phyloP scores from a whole-genome alignment of 1,140 invertebrate species.

The Cataglyphis hispanica region DNA sequence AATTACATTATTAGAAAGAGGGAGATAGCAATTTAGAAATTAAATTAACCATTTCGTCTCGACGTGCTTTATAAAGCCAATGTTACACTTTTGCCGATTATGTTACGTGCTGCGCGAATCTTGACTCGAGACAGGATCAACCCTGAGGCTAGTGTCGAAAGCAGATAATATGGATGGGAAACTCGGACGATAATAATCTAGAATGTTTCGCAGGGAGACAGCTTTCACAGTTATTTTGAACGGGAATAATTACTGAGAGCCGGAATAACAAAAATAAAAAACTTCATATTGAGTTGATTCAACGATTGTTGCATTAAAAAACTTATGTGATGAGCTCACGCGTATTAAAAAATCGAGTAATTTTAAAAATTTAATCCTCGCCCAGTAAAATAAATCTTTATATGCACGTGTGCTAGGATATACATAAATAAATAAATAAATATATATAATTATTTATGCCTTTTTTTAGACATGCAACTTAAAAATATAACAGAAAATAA shows the following conservation, averaged over 20 bases:
- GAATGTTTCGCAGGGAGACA: not conserved
- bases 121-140: slow-evolving; percentile 50
- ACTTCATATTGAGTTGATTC: not conserved
- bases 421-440: too few species aligned
- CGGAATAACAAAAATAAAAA: slow-evolving; percentile 28
- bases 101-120: slow-evolving; percentile 32
- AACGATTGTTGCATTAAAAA: slow-evolving; percentile 1
- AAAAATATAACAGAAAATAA: too few species aligned
- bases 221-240: slow-evolving; percentile 21
- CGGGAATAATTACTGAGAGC: not conserved
- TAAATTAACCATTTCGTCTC: slow-evolving; percentile 16
- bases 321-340: not conserved
- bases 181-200: slow-evolving; percentile 50
- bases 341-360: not conserved
- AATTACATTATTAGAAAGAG: too few species aligned
- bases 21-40: not conserved
- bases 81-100: slow-evolving; percentile 32
- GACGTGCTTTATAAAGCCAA: slow-evolving; percentile 15
- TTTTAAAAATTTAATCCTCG: not conserved
- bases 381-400: too few species aligned
- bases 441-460: too few species aligned
- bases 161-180: slow-evolving; percentile 59
- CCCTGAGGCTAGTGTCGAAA: slow-evolving; percentile 61
- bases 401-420: too few species aligned
- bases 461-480: too few species aligned